These are phyloP conservation scores for Gymnobelideus leadbeateri DNA, from an alignment of 2,113 vertebrate species.

Conservation along the genomic window DNA sequence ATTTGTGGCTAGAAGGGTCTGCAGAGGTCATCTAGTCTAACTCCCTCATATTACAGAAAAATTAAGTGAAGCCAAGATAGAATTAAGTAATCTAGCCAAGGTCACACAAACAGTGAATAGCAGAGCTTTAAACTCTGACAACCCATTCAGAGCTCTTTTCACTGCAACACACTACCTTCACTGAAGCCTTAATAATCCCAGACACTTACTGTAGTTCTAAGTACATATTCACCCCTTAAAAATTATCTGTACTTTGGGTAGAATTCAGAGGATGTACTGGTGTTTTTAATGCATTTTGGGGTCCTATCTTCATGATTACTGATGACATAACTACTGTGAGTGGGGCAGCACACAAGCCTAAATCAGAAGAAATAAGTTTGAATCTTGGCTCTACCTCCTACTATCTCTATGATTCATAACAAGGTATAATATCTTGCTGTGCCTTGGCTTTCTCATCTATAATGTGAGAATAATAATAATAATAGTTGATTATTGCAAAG, in stretches of 20 bases:
- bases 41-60: not conserved
- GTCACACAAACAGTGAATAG: not conserved
- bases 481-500: not conserved
- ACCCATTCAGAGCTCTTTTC: not conserved
- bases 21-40: not conserved
- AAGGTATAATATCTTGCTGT: not conserved
- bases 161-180: not conserved
- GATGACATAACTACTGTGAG: not conserved
- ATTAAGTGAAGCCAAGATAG: not conserved
- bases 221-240: constrained; percentile 32
- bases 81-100: not conserved
- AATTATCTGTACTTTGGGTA: constrained; percentile 61
- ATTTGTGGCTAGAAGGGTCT: not conserved
- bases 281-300: constrained; percentile 68
- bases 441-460: not conserved
- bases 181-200: not conserved
- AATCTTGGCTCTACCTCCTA: not conserved
- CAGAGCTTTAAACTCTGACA: not conserved
- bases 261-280: constrained; percentile 58
- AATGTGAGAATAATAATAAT: not conserved
- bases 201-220: constrained; percentile 41
- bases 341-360: not conserved
- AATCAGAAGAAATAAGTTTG: not conserved
- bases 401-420: not conserved
- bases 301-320: not conserved